phyloP scores from a whole-genome alignment of 2,888 invertebrate species.

The Brachynemurus nebulosus region DNA sequence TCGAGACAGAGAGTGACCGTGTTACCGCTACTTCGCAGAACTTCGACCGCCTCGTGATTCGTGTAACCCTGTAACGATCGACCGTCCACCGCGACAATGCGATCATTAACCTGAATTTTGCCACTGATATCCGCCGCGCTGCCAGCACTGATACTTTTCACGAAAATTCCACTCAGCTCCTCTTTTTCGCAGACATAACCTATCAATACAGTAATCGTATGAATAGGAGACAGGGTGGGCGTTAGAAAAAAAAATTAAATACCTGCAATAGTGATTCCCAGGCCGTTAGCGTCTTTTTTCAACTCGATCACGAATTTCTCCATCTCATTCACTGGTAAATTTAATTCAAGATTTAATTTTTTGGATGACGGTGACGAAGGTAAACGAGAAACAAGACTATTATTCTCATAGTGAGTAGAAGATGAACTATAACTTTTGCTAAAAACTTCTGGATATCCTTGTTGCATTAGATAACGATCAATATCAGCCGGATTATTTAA shows the following conservation, averaged over 20 bases:
- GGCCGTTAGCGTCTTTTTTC: conserved; percentile 82
- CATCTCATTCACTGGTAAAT: conserved; percentile 73
- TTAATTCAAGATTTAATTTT: conserved; percentile 37
- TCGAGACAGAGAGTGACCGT: conserved; percentile 80
- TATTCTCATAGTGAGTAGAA: conserved; percentile 32
- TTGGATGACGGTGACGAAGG: conserved; percentile 34
- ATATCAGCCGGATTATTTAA: conserved; percentile 78
- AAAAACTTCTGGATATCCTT: conserved; percentile 65
- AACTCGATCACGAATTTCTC: conserved; percentile 89
- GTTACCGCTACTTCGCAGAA: conserved; percentile 85
- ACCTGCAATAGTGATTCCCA: conserved; percentile 89
- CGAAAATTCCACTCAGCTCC: conserved; percentile 96
- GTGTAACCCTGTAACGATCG: conserved; percentile 87
- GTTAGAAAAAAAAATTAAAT: no score
- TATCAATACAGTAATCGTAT: conserved; percentile 17
- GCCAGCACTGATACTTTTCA: conserved; percentile 92
- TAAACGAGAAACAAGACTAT: conserved; percentile 28
- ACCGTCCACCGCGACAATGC: conserved; percentile 96
- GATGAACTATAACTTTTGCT: conserved; percentile 27
- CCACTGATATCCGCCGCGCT: conserved; percentile 92
- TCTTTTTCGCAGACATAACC: conserved; percentile 97
- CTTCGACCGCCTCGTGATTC: conserved; percentile 95
- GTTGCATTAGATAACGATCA: conserved; percentile 72
- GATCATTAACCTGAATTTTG: conserved; percentile 89
- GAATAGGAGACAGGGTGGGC: neutral